These are phyloP conservation scores for Onychostoma macrolepis DNA, from an alignment of 2,113 vertebrate genomes.

Conservation along the genomic window DNA sequence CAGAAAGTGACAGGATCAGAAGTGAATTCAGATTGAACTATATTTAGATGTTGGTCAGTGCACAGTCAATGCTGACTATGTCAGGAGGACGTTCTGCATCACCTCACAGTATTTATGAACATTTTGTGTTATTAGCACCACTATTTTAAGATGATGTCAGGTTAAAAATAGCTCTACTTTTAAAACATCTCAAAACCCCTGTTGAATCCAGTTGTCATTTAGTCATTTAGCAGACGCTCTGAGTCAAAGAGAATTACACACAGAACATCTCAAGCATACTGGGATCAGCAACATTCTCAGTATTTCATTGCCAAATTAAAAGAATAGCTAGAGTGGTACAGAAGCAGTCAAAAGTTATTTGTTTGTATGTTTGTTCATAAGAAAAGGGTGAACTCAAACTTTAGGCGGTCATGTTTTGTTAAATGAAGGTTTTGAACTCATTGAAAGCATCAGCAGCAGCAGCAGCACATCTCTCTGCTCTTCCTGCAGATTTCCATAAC, in stretches of 20 bases:
- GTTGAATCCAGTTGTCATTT: background rate
- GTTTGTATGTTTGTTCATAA: too few relatives aligned
- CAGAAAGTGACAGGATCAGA: background rate
- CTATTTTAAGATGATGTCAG: background rate
- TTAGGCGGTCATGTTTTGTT: too few relatives aligned
- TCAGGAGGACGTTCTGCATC: background rate
- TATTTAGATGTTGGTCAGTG: background rate
- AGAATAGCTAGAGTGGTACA: too few relatives aligned
- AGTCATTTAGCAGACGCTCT: background rate
- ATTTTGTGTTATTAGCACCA: background rate
- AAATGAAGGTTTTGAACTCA: too few relatives aligned
- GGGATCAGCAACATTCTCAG: background rate
- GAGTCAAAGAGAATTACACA: background rate
- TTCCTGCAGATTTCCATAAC: too few relatives aligned
- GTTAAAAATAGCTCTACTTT: background rate
- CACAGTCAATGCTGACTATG: background rate
- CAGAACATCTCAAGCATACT: background rate
- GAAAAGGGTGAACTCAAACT: too few relatives aligned
- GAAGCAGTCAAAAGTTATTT: too few relatives aligned
- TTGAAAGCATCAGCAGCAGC: too few relatives aligned
- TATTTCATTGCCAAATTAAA: background rate
- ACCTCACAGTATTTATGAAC: background rate
- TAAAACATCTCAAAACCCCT: background rate
- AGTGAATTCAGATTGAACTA: background rate
- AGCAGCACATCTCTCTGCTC: too few relatives aligned